phyloP scores from a whole-genome alignment of 2,797 vertebrate species.

The Cygnus olor region DNA sequence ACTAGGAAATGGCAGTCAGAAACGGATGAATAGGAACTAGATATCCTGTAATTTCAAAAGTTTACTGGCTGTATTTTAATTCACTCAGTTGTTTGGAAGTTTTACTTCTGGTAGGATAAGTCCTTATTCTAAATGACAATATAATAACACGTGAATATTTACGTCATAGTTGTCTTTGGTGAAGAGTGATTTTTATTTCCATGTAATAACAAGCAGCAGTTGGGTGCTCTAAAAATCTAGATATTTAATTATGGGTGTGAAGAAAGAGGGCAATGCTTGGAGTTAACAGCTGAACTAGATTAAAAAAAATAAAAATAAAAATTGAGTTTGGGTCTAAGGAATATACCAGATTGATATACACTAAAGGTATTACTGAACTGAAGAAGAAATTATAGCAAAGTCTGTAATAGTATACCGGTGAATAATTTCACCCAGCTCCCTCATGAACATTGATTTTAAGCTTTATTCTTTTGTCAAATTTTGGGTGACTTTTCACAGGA shows the following conservation, averaged over 20 bases:
- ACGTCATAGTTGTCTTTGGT: neutral
- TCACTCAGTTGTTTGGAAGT: neutral
- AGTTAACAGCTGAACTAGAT: neutral
- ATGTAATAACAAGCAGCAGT: neutral
- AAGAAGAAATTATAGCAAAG: neutral
- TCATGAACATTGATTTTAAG: neutral
- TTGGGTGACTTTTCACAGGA: neutral
- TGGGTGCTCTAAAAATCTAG: neutral
- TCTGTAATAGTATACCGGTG: fast-evolving
- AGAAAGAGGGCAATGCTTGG: neutral
- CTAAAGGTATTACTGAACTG: neutral
- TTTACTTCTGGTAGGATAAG: slow-evolving; percentile 23
- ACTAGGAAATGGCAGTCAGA: slow-evolving; percentile 26
- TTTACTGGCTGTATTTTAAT: slow-evolving; percentile 16
- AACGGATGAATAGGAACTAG: neutral
- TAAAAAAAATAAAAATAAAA: neutral
- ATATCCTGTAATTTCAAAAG: slow-evolving; percentile 36
- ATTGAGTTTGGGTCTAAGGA: neutral
- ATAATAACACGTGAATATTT: neutral
- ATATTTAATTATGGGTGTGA: neutral
- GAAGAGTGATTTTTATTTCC: neutral
- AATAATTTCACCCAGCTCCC: neutral
- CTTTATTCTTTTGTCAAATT: neutral
- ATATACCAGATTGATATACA: neutral
- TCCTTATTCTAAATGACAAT: neutral